Evolutionary conservation across 1,140 invertebrate species (phyloP), one percentile per base, ranked within the genome.

Genomic region (Rhopalosiphum maidis): DNA sequence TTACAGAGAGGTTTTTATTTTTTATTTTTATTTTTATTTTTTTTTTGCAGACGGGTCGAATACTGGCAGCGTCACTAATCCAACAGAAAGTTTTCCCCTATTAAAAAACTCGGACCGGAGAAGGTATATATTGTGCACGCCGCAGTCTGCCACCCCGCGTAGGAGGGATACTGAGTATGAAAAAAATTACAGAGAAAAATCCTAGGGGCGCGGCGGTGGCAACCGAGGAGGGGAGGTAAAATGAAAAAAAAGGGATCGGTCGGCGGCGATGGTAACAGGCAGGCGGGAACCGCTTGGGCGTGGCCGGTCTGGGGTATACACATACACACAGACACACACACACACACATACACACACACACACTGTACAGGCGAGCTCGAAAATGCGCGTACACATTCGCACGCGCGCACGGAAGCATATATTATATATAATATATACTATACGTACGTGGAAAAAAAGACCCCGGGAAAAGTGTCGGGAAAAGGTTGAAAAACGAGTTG

Each of bases 401-500:
- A n/a, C 60, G 60, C 60, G 60, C 60, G 60, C n/a, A n/a, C 60
- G 60, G 60, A 77, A 77, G 21, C 77, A 85, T 43, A 85, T 85
- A 85, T 85, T 43, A 85, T 43, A 85, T 43, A 15, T 82, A 77
- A 51, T 11, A 48, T 11, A 43, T 15, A 51, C 54, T 54, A 23
- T 23, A 54, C 25, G 7, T n/a, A 22, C 43, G 46, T 23, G 37
- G 37, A 46, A 86, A 86, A 93, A 93, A 93, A 55, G 91, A 85
- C 43, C 91, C 51, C 91, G 91, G 91, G 91, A 93, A 93, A 93
- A 93, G 91, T 93, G 91, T 93, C 91, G 91, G 91, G 91, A 93
- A 93, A 93, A 93, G 91, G 91, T 93, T 93, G 91, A 93, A 93
- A 93, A 93, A 93, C 91, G 91, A 93, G 91, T 93, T 93, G 91